Evolutionary conservation across 2,888 invertebrate species (phyloP), one percentile per base, ranked within the genome.

Genomic region (Spicauda simplicius): DNA sequence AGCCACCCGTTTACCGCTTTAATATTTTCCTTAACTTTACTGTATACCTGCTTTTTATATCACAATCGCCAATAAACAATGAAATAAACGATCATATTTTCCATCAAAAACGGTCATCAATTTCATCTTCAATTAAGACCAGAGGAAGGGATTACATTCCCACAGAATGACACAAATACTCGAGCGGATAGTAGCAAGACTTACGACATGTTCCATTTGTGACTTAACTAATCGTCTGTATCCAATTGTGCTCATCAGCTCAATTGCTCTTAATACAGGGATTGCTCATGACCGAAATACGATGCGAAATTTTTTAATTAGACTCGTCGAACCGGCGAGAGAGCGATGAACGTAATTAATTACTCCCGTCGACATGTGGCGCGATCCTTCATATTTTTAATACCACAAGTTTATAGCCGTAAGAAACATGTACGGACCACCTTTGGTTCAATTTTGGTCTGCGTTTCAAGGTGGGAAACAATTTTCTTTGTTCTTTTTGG

Each of bases 221-320:
- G 79, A 81, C 87, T n/a, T n/a, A 88, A 87, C 87, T 90, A 87
- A 90, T 91, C 85, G 86, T 85, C 78, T 82, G 87, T 83, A 90
- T 87, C 87, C 88, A 91, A 91, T 91, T 92, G 87, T 78, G 85
- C 85, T 82, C 84, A 88, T 92, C 87, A 91, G 83, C 81, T 79
- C 89, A 91, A 92, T 92, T 92, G 86, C 81, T 87, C 86, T 86
- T 90, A 86, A 90, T 88, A 86, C 87, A 69, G 74, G 84, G 86
- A 87, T 86, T 86, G 85, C 81, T 85, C 84, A 84, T 82, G 78
- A 75, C 81, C 84, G 82, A 86, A 85, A 86, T 83, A 77, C 80
- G 85, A 82, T 71, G 87, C 87, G 82, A 88, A 85, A 72, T 72
- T 85, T 88, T 88, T 88, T 88, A 90, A 90, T 91, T 88, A 82